Conservation (phyloP, 2,888 invertebrate species). For the Oligia latruncula region DNA sequence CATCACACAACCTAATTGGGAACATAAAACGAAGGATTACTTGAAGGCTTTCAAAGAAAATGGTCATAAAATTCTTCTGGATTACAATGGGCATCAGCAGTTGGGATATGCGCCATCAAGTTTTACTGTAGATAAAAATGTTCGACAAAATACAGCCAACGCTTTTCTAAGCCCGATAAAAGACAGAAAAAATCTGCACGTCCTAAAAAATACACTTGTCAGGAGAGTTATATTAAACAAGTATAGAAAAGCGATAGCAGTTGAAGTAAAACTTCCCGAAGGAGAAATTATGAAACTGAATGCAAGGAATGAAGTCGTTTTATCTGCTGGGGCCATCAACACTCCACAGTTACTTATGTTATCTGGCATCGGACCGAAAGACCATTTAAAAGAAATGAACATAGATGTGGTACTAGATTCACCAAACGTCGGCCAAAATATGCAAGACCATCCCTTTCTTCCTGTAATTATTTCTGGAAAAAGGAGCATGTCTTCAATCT, state of each 20-base stretch:
- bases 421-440: slow-evolving; percentile 75
- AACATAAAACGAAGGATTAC: slow-evolving; percentile 76
- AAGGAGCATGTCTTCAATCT: slow-evolving; percentile 51
- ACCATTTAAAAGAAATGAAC: slow-evolving; percentile 71
- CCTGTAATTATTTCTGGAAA: slow-evolving; percentile 69
- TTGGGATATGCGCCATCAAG: slow-evolving; percentile 72
- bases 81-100: slow-evolving; percentile 73
- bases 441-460: slow-evolving; percentile 77
- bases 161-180: slow-evolving; percentile 73
- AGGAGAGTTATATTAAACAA: slow-evolving; percentile 73
- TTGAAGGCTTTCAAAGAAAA: slow-evolving; percentile 73
- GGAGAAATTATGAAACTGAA: slow-evolving; percentile 60
- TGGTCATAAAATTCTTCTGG: slow-evolving; percentile 71
- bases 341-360: slow-evolving; percentile 79
- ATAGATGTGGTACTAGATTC: slow-evolving; percentile 71
- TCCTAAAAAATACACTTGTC: slow-evolving; percentile 74
- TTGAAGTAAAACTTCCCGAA: slow-evolving; percentile 69
- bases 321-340: slow-evolving; percentile 78
- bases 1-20: slow-evolving; percentile 73
- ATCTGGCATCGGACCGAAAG: slow-evolving; percentile 78
- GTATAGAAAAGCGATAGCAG: slow-evolving; percentile 69
- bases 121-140: slow-evolving; percentile 66
- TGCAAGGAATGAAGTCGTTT: slow-evolving; percentile 74
- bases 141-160: slow-evolving; percentile 74
- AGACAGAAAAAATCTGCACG: slow-evolving; percentile 73